Percentiles rank a stretch among this genome's conserved stretches.
Evolutionary conservation across 2,113 vertebrate genomes (phyloP).

Genomic region (Fregetta grallaria): DNA sequence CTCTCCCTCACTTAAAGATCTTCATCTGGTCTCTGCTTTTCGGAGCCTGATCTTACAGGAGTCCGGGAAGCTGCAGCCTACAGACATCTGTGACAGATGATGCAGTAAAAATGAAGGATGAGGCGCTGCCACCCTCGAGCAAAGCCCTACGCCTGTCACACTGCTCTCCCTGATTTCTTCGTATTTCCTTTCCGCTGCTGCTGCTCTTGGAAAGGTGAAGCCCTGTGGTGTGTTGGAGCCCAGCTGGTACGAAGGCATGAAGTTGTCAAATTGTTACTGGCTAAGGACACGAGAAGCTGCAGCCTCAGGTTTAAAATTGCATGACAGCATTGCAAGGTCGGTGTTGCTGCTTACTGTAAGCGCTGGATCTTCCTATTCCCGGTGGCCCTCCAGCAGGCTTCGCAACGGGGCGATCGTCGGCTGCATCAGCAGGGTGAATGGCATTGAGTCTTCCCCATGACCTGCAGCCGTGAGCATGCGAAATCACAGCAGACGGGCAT

Average conservation of each 20-base stretch:
- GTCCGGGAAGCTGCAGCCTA: not conserved
- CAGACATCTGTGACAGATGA: not conserved
- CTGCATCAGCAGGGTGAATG: not conserved
- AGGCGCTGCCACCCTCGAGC: not conserved
- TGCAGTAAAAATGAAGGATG: not conserved
- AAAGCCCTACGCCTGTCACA: not conserved
- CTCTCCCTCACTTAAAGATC: not conserved
- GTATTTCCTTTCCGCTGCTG: not conserved
- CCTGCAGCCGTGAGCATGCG: not conserved
- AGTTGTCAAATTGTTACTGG: not conserved
- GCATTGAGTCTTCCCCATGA: rapidly evolving
- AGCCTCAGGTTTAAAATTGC: not conserved
- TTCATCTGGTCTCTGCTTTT: not conserved
- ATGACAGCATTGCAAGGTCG: rapidly evolving
- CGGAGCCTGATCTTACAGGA: not conserved
- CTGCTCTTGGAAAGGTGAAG: not conserved
- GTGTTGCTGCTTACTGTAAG: not conserved
- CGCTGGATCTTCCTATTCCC: rapidly evolving
- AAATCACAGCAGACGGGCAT: rapidly evolving
- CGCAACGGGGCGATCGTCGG: rapidly evolving
- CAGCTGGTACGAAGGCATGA: rapidly evolving
- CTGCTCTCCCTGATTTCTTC: not conserved
- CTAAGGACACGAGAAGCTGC: not conserved
- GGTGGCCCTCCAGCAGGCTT: rapidly evolving
- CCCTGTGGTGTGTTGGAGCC: not conserved